Conservation (phyloP, 2,797 vertebrate genomes). For the Pangasius macronema region DNA sequence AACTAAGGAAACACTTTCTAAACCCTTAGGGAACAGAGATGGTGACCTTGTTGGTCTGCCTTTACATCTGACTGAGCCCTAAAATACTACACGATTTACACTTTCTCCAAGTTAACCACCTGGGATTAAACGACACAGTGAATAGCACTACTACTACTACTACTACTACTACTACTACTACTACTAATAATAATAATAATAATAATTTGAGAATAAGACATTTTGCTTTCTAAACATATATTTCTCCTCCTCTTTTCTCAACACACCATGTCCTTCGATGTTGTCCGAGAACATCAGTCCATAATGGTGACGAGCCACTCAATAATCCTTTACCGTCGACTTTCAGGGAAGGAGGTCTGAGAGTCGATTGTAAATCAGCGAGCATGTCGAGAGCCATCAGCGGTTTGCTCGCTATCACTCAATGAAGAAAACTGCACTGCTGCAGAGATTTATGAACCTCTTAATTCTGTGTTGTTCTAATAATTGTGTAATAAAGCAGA, state of each 20-base stretch:
- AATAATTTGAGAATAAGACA: not conserved
- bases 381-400: not conserved
- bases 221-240: not conserved
- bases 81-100: not conserved
- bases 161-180: not conserved
- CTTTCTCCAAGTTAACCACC: not conserved
- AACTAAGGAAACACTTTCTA: not conserved
- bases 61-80: not conserved
- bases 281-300: not conserved
- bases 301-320: not conserved
- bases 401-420: not conserved
- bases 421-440: not conserved
- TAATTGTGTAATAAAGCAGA: constrained; percentile 4
- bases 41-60: not conserved
- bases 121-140: not conserved
- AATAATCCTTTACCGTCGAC: constrained; percentile 11
- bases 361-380: constrained; percentile 31
- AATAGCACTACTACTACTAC: not conserved
- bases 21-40: not conserved
- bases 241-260: not conserved
- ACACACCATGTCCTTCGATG: not conserved
- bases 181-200: not conserved
- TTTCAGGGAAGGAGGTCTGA: constrained; percentile 27
- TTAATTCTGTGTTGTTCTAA: not conserved
- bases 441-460: constrained; percentile 5